These are phyloP conservation scores for Noctua janthe DNA, from an alignment of 2,888 invertebrate genomes.

Conservation along the genomic window DNA sequence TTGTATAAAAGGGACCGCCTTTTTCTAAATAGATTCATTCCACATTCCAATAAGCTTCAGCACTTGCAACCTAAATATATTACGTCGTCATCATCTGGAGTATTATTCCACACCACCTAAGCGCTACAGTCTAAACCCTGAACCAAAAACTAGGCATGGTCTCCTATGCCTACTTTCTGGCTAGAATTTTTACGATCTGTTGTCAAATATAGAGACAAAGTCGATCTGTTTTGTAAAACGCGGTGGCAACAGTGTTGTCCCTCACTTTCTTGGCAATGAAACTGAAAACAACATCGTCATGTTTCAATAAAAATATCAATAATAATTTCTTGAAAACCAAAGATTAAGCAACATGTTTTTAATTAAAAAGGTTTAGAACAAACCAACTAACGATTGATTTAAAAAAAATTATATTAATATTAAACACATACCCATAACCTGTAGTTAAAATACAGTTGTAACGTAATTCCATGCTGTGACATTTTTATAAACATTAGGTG, in stretches of 20 bases:
- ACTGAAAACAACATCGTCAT: neutral
- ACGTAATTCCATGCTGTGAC: conserved; percentile 17
- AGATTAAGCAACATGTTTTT: neutral
- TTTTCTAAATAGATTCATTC: too few species aligned
- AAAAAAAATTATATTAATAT: conserved; percentile 10
- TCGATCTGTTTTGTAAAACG: neutral
- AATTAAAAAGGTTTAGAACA: neutral
- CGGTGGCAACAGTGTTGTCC: neutral
- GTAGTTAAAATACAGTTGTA: conserved; percentile 29
- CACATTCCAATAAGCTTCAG: too few species aligned
- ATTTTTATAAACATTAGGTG: conserved; percentile 26
- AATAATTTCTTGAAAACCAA: neutral
- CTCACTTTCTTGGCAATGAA: accelerated
- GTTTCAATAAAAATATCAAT: neutral
- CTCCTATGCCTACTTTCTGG: too few species aligned
- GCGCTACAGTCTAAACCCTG: too few species aligned
- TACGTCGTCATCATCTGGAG: too few species aligned
- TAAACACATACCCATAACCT: neutral
- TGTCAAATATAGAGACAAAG: neutral
- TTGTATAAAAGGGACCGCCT: too few species aligned
- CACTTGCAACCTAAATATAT: too few species aligned
- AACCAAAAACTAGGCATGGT: too few species aligned
- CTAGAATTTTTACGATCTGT: too few species aligned
- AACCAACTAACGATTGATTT: neutral
- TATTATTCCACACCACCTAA: too few species aligned